Percentiles rank a stretch among this genome's conserved stretches.
Conservation (phyloP, 1,140 invertebrate genomes). For the Leptinotarsa defecta region DNA sequence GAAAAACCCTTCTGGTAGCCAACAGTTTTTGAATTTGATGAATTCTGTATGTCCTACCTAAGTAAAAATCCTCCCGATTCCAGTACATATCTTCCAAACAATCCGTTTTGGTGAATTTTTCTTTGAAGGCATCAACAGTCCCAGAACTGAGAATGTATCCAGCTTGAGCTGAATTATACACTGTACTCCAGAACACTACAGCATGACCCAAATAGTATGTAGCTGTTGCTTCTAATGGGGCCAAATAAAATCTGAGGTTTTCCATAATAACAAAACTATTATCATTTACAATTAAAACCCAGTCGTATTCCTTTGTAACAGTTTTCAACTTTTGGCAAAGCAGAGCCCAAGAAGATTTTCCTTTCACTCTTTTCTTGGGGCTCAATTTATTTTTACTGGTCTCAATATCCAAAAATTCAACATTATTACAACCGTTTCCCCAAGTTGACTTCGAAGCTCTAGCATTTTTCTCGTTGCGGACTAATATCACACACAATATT, state of each 20-base stretch:
- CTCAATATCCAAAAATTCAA: conserved; percentile 38
- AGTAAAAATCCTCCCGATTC: conserved; percentile 49
- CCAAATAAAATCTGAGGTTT: conserved; percentile 47
- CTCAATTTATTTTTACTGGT: conserved; percentile 36
- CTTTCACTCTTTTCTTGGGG: conserved; percentile 36
- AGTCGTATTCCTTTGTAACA: conserved; percentile 37
- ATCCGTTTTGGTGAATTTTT: conserved; percentile 31
- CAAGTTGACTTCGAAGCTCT: conserved; percentile 43
- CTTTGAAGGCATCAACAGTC: conserved; percentile 35
- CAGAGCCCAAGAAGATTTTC: conserved; percentile 43
- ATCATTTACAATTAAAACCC: conserved; percentile 47
- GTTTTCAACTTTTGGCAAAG: conserved; percentile 41
- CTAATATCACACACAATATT: conserved; percentile 46
- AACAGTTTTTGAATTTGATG: no score
- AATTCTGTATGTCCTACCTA: conserved; percentile 28
- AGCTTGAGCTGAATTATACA: conserved; percentile 45
- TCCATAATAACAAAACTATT: conserved; percentile 48
- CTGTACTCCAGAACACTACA: conserved; percentile 44
- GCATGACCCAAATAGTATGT: conserved; percentile 50
- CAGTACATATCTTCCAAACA: conserved; percentile 39
- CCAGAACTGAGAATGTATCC: conserved; percentile 48
- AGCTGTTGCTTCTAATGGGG: conserved; percentile 36
- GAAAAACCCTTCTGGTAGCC: neutral
- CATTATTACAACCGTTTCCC: conserved; percentile 44
- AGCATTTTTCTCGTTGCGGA: conserved; percentile 40